phyloP scores from a whole-genome alignment of 2,888 invertebrate genomes.

The Barypeithes pellucidus region DNA sequence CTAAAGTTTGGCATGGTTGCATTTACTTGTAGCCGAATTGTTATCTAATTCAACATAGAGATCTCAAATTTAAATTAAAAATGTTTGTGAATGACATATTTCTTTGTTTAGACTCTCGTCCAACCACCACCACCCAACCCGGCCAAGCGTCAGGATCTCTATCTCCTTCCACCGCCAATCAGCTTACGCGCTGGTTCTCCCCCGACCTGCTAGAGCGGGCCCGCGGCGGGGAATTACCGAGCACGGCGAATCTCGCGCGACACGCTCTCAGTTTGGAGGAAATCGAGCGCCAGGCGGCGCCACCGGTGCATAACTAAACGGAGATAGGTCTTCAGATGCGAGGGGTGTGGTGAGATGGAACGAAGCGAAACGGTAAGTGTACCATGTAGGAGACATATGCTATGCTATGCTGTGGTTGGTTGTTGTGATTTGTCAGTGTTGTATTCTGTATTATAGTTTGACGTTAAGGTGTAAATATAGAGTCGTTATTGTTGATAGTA shows the following conservation, averaged over 20 bases:
- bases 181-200: conserved; percentile 89
- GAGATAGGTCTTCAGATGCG: neutral
- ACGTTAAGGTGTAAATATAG: conserved; percentile 32
- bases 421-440: conserved; percentile 3
- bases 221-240: conserved; percentile 84
- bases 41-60: too few species aligned
- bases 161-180: conserved; percentile 78
- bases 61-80: too few species aligned
- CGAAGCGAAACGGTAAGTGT: conserved; percentile 36
- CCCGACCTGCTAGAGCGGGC: conserved; percentile 88
- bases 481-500: neutral
- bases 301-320: conserved; percentile 78
- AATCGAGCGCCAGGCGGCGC: conserved; percentile 67
- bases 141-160: conserved; percentile 64
- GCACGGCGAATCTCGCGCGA: conserved; percentile 78
- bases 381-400: neutral
- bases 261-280: conserved; percentile 89
- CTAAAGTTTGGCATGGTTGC: too few species aligned
- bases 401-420: neutral
- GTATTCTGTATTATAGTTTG: conserved; percentile 12
- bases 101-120: conserved; percentile 29
- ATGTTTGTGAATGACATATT: neutral
- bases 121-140: conserved; percentile 3
- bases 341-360: conserved; percentile 11
- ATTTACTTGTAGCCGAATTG: too few species aligned